Evolutionary conservation across 2,797 vertebrate genomes (phyloP).

Genomic region (Tarsius wallacei): DNA sequence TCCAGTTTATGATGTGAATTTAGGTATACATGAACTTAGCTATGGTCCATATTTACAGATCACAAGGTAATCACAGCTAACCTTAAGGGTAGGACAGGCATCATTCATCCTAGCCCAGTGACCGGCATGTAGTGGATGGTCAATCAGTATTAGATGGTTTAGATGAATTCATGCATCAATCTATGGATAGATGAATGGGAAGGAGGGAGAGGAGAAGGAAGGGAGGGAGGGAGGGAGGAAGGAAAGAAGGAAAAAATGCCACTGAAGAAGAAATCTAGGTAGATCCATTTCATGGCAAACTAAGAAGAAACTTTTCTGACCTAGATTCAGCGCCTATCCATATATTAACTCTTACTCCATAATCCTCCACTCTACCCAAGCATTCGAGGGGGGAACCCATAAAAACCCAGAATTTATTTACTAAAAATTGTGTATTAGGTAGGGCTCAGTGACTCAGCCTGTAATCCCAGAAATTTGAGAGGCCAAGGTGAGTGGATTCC

Average conservation of each 20-base stretch:
- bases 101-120: not conserved
- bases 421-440: too few species aligned
- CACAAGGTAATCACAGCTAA: not conserved
- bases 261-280: constrained; percentile 13
- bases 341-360: not conserved
- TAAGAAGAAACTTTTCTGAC: constrained; percentile 8
- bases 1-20: not conserved
- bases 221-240: not conserved
- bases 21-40: not conserved
- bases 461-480: too few species aligned
- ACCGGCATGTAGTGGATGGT: not conserved
- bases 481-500: too few species aligned
- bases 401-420: too few species aligned
- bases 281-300: not conserved
- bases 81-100: not conserved
- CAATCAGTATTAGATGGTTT: not conserved
- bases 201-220: not conserved
- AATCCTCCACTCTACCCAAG: constrained; percentile 22
- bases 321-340: not conserved
- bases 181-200: not conserved
- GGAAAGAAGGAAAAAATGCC: not conserved
- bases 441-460: too few species aligned
- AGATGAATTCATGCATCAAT: not conserved
- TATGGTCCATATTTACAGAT: not conserved
- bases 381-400: too few species aligned